phyloP scores from a whole-genome alignment of 2,113 vertebrate genomes.

The Psittacara wagleri region DNA sequence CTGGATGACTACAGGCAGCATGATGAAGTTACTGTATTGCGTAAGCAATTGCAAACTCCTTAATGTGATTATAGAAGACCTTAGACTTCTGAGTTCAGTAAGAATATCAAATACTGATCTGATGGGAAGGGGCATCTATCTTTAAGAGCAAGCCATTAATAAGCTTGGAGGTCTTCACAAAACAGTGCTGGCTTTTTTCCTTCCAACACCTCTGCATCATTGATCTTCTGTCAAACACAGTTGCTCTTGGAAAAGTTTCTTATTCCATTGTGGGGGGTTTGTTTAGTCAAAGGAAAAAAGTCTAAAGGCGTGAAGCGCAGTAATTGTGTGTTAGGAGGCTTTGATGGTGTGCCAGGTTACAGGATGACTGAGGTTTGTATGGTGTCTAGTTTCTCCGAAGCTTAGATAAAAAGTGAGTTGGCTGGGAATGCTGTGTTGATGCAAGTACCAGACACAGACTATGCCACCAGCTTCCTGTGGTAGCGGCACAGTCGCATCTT shows the following conservation, averaged over 20 bases:
- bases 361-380: constrained; percentile 52
- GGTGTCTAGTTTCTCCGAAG: constrained; percentile 24
- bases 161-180: constrained; percentile 52
- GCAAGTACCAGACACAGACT: neutral
- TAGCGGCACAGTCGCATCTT: neutral
- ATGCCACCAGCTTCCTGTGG: neutral
- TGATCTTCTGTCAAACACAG: constrained; percentile 60
- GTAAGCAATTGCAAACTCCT: neutral
- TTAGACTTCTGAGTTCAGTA: constrained; percentile 15
- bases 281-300: constrained; percentile 56
- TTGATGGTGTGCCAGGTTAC: constrained; percentile 36
- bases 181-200: constrained; percentile 24
- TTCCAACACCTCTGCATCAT: constrained; percentile 30
- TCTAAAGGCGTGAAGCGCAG: constrained; percentile 38
- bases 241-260: constrained; percentile 61
- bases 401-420: constrained; percentile 20
- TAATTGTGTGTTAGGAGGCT: constrained; percentile 17
- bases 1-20: neutral
- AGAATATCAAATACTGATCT: constrained; percentile 33
- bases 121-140: constrained; percentile 7
- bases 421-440: neutral
- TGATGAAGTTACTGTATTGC: neutral
- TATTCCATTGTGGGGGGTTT: constrained; percentile 52
- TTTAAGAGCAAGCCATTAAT: constrained; percentile 40
- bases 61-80: constrained; percentile 30